Conservation (phyloP, 2,113 vertebrate species). For the Nannospalax galili region DNA sequence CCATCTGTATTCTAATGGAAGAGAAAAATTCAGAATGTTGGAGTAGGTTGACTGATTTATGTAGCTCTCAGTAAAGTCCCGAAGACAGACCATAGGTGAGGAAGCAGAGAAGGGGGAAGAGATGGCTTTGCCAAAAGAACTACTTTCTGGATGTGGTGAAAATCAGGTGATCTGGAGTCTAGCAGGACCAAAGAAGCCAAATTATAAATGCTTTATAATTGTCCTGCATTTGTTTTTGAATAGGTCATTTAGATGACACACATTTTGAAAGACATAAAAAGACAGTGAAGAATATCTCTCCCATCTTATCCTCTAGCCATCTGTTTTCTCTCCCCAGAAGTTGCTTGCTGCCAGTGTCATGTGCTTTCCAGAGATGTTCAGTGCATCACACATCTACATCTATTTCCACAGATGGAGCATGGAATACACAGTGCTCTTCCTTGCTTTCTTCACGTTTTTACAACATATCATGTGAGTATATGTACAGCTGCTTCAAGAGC, state of each 20-base stretch:
- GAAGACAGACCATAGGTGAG: neutral
- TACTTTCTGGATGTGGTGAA: slow-evolving; percentile 33
- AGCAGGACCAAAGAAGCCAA: slow-evolving; percentile 14
- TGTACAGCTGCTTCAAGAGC: neutral
- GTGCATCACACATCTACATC: neutral
- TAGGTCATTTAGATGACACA: slow-evolving; percentile 7
- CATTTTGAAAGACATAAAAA: slow-evolving; percentile 46
- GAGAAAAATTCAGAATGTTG: neutral
- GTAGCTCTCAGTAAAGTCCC: slow-evolving; percentile 1
- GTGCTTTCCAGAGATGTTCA: slow-evolving; percentile 34
- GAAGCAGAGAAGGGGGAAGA: neutral
- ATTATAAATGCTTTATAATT: slow-evolving; percentile 51
- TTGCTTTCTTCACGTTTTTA: slow-evolving; percentile 5
- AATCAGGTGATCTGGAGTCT: slow-evolving; percentile 35
- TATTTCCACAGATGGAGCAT: neutral
- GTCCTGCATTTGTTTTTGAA: slow-evolving; percentile 46
- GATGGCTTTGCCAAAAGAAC: neutral
- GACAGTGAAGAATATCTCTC: slow-evolving; percentile 33
- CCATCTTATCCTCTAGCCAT: neutral
- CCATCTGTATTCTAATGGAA: slow-evolving; percentile 17
- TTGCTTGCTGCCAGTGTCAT: neutral
- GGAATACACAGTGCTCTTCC: neutral
- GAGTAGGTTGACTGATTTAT: neutral
- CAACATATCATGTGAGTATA: neutral
- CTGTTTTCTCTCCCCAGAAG: neutral